These are phyloP conservation scores for Antedon mediterranea DNA, from an alignment of 53 echinoderm and acorn worm genomes.

Conservation along the genomic window DNA sequence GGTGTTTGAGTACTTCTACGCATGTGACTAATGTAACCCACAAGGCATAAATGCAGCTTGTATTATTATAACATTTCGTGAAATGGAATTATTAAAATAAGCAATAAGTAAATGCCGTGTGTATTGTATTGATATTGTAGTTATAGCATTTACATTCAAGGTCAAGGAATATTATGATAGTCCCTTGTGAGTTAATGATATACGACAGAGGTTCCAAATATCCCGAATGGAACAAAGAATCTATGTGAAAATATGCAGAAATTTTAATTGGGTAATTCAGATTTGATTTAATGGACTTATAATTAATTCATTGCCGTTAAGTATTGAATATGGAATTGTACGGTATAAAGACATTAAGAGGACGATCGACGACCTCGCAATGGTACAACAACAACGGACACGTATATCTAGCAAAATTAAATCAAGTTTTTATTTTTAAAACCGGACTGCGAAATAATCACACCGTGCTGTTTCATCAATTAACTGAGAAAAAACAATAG, in stretches of 20 bases:
- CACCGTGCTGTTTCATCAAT: too few species aligned
- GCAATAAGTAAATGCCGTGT: too few species aligned
- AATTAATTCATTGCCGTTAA: too few species aligned
- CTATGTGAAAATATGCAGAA: neutral
- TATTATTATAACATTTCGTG: neutral
- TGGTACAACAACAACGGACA: too few species aligned
- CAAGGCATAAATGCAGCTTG: neutral
- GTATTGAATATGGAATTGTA: too few species aligned
- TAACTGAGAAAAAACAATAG: too few species aligned
- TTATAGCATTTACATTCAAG: neutral
- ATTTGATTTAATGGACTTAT: too few species aligned
- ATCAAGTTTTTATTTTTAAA: too few species aligned
- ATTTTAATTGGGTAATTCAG: neutral
- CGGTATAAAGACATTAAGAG: too few species aligned
- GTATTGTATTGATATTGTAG: neutral
- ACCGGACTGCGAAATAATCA: too few species aligned
- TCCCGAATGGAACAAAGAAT: neutral
- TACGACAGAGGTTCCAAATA: neutral
- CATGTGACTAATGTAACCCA: neutral
- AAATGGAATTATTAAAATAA: neutral
- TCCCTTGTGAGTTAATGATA: neutral
- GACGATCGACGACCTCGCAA: too few species aligned
- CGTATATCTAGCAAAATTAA: too few species aligned
- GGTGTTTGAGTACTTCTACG: neutral
- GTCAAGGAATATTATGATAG: neutral